phyloP scores from a whole-genome alignment of 2,113 vertebrate species.

The Cyprinodon brontotheroides region DNA sequence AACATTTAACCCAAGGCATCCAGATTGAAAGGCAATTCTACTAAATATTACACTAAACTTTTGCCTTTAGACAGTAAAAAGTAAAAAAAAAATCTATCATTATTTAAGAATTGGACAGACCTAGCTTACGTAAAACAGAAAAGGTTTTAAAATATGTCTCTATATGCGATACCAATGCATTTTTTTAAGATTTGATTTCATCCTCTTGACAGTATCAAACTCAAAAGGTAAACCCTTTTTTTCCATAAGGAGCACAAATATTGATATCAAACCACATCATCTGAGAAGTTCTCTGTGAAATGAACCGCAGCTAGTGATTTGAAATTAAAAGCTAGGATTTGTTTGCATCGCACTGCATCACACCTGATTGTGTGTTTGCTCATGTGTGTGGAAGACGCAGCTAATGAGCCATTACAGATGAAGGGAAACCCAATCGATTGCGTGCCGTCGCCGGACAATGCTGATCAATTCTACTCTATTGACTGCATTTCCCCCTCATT shows the following conservation, averaged over 20 bases:
- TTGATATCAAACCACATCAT: slow-evolving; percentile 49
- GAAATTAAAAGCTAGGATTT: slow-evolving; percentile 60
- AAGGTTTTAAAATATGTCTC: neutral
- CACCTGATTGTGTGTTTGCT: slow-evolving; percentile 62
- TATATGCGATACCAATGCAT: neutral
- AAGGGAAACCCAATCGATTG: slow-evolving; percentile 72
- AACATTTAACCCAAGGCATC: no score
- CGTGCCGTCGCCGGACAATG: slow-evolving; percentile 67
- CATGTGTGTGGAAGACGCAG: slow-evolving; percentile 50
- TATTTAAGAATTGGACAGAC: no score
- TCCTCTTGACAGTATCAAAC: neutral
- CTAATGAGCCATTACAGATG: slow-evolving; percentile 75
- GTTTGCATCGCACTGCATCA: slow-evolving; percentile 45
- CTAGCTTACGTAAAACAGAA: no score
- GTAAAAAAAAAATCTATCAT: no score
- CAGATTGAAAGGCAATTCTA: no score
- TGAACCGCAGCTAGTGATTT: slow-evolving; percentile 39
- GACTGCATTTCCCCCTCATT: slow-evolving; percentile 77
- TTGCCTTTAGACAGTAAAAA: no score
- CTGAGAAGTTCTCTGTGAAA: slow-evolving; percentile 44
- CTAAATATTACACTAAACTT: no score
- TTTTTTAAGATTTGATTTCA: slow-evolving; percentile 17
- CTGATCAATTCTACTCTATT: slow-evolving; percentile 77
- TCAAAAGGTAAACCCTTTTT: slow-evolving; percentile 10
- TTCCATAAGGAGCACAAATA: slow-evolving; percentile 22